A percentile compares a stretch with the other conserved stretches of the same genome.
Evolutionary conservation across 1,140 invertebrate species (phyloP).

Genomic region (Diachasmimorpha longicaudata): DNA sequence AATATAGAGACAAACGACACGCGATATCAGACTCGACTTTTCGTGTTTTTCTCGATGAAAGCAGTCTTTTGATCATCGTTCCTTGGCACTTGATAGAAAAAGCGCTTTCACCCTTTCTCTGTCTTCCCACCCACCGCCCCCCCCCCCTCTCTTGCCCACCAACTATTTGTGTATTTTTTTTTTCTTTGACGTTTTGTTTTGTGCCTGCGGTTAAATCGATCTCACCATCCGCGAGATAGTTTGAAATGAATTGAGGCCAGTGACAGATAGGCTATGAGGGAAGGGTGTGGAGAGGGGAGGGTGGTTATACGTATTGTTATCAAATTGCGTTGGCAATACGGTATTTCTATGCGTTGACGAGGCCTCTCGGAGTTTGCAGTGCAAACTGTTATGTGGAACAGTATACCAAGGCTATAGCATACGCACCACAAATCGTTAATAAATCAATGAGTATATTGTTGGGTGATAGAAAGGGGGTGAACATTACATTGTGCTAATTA

Average conservation of each 20-base stretch:
- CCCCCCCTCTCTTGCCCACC: neutral
- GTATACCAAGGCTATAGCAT: neutral
- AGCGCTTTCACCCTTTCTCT: neutral
- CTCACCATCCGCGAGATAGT: neutral
- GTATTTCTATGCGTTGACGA: neutral
- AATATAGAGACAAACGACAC: neutral
- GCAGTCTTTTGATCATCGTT: constrained; percentile 4
- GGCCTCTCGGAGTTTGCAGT: neutral
- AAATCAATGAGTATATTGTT: constrained; percentile 3
- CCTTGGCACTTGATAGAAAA: constrained; percentile 6
- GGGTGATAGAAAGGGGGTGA: neutral
- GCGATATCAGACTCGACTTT: neutral
- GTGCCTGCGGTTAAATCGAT: neutral
- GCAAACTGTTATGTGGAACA: neutral
- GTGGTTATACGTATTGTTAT: neutral
- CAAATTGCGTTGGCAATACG: neutral
- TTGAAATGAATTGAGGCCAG: neutral
- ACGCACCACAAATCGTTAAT: constrained; percentile 18
- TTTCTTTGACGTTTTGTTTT: neutral
- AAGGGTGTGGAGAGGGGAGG: neutral
- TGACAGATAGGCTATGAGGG: neutral
- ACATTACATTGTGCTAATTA: constrained; percentile 54
- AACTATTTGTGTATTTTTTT: neutral
- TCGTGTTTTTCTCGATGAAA: constrained; percentile 3
- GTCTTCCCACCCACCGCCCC: neutral